Evolutionary conservation across 2,888 invertebrate species (phyloP), one percentile per base, ranked within the genome.

Genomic region (Laothoe populi): DNA sequence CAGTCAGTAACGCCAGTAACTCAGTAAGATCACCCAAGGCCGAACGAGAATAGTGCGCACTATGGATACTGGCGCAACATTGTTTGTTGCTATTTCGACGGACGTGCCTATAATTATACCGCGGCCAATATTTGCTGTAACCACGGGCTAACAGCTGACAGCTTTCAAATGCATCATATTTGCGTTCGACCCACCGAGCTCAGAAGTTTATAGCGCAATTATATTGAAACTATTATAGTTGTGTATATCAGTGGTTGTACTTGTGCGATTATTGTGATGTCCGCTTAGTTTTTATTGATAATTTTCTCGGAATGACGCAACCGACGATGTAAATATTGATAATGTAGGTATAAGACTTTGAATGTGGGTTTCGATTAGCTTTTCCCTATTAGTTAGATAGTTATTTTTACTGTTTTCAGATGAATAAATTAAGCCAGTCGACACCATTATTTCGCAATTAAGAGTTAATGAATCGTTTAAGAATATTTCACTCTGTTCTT

Each of bases 1-100:
- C 71, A 73, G 73, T 73, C 75, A 7, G 16, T 8, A 44, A 7
- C 44, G 73, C 72, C 67, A 74, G 78, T 78, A 79, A 78, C 79
- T 79, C 73, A 64, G 82, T 80, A 81, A 75, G 74, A 79, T 79
- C 70, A 72, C 8, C 78, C 85, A 88, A 89, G 89, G 89, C 72
- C 87, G 73, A 66, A 68, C 82, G 70, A 84, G 86, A 87, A 88
- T 87, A 88, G 82, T 83, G 75, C 74, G 73, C 69, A 72, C 77
- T 79, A 83, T 82, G 84, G 81, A 84, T 82, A 74, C 73, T 77
- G 74, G 72, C 77, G 76, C 77, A 81, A 83, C 79, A 81, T 78
- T 85, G 84, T 84, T 81, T 82, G 79, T 75, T 69, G 71, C 80
- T 81, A 78, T 81, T 83, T 78, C 74, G 73, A 78, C 75, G 77